Evolutionary conservation across 2,888 invertebrate genomes (phyloP), one percentile per base, ranked within the genome.

Genomic region (Netelia virgata): DNA sequence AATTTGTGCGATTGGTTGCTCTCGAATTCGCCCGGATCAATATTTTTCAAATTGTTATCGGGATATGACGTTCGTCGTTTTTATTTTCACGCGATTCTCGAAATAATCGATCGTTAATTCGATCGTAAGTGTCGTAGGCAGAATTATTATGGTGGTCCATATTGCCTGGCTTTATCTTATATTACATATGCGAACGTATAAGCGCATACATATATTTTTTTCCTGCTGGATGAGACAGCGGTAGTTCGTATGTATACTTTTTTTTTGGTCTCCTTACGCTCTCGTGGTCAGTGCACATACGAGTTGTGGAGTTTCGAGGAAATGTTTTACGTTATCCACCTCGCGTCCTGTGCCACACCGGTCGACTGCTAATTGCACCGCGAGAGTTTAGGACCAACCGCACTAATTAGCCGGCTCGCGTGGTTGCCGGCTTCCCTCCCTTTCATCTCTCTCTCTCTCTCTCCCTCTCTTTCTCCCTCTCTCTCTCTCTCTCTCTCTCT

Each of bases 291-390:
- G 14, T 53, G 53, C 53, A 53, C 14, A 53, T 16, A 53, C 53
- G 11, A 53, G 53, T 53, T 53, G 53, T 14, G 59, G 16, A 69
- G 68, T 69, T 77, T 69, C 47, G 28, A 63, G 81, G 61, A 81
- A 69, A 63, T 80, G 80, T 75, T 81, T 75, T 69, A 69, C 75
- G 75, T 81, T 81, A 43, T 23, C 74, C 59, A n/a, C 47, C 53
- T 66, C 73, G n/a, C 28, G n/a, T 20, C 11, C 68, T 43, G 76
- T 68, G 16, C 41, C 59, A 69, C 76, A 59, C 81, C 74, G 81
- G 61, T 61, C 53, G 81, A 81, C 66, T 53, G 82, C 82, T 82
- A 82, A 82, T 82, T 76, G 77, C 69, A 59, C 68, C 69, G 28
- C 66, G 72, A 59, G 66, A 81, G 76, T 77, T 77, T 68, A 57